Evolutionary conservation across 2,113 vertebrate genomes (phyloP).

Genomic region (Dermatemys mawii): DNA sequence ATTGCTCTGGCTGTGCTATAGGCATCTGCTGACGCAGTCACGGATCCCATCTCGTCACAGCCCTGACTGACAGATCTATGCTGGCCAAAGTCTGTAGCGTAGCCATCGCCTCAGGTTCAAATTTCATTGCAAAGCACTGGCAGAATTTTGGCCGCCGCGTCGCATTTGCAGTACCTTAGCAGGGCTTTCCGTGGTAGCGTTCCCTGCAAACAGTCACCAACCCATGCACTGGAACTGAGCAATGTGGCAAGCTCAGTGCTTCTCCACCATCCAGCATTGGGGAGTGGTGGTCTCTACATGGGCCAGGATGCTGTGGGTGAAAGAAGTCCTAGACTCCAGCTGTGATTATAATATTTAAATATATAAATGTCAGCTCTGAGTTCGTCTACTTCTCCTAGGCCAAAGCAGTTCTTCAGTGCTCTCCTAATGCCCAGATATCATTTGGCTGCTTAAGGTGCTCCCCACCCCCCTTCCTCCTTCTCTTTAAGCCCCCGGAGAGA

Average conservation of each 20-base stretch:
- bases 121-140: background rate
- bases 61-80: background rate
- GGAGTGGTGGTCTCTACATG: background rate
- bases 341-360: conserved; percentile 22
- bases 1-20: background rate
- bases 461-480: background rate
- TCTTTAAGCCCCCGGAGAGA: conserved; percentile 35
- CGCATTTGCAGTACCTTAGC: background rate
- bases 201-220: background rate
- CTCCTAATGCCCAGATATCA: conserved; percentile 30
- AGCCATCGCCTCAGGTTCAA: background rate
- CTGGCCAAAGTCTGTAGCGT: no score
- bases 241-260: background rate
- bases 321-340: background rate
- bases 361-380: background rate
- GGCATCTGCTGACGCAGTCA: background rate
- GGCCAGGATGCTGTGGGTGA: background rate
- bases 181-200: background rate
- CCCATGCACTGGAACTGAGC: background rate
- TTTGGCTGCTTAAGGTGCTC: conserved; percentile 49
- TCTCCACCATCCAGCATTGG: background rate
- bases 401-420: conserved; percentile 23
- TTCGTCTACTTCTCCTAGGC: background rate
- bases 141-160: background rate
- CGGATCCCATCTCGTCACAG: background rate